Evolutionary conservation across 2,888 invertebrate genomes (phyloP).

Genomic region (Germaria angustata): DNA sequence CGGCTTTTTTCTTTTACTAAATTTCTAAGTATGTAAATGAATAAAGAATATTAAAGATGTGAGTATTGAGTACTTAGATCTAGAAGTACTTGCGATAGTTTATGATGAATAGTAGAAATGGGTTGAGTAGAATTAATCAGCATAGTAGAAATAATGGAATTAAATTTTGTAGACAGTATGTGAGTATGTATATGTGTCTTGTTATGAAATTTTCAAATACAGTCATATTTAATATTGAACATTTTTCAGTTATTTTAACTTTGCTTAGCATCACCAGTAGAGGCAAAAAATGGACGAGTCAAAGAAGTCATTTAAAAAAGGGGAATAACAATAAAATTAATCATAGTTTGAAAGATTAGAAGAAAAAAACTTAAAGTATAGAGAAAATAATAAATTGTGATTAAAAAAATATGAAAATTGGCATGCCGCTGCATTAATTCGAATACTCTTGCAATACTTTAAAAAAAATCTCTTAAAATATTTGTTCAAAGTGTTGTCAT

Average conservation of each 20-base stretch:
- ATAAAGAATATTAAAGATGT: neutral
- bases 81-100: slow-evolving; percentile 14
- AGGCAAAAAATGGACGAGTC: slow-evolving; percentile 79
- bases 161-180: slow-evolving; percentile 42
- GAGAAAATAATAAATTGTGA: slow-evolving; percentile 42
- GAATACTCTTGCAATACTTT: neutral
- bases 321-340: slow-evolving; percentile 61
- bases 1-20: slow-evolving; percentile 19
- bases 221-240: slow-evolving; percentile 30
- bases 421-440: slow-evolving; percentile 35
- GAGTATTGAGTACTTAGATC: neutral
- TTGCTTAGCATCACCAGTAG: slow-evolving; percentile 77
- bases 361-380: slow-evolving; percentile 58
- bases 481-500: neutral
- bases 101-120: slow-evolving; percentile 21
- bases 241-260: slow-evolving; percentile 68
- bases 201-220: slow-evolving; percentile 64
- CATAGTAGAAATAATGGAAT: neutral
- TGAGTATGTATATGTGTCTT: slow-evolving; percentile 66
- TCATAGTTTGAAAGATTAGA: slow-evolving; percentile 66
- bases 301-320: slow-evolving; percentile 78
- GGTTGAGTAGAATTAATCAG: neutral
- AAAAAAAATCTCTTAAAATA: neutral
- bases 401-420: slow-evolving; percentile 15
- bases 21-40: neutral